phyloP scores from a whole-genome alignment of 2,797 vertebrate genomes.

The Chromobotia macracanthus region DNA sequence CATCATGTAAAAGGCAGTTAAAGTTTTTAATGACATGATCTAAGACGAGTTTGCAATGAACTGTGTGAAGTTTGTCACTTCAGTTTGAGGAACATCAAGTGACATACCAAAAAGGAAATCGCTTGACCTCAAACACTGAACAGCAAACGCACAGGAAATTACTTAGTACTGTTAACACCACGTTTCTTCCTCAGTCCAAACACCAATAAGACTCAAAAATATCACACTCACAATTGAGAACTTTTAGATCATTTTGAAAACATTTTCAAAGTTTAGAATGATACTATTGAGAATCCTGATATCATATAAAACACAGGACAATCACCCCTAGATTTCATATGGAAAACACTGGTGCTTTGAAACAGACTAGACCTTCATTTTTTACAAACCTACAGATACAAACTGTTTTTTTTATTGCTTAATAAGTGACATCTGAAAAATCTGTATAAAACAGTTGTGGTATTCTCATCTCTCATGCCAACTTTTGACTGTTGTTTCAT shows the following conservation, averaged over 20 bases:
- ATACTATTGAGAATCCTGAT: neutral
- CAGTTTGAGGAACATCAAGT: slow-evolving; percentile 62
- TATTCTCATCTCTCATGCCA: no score
- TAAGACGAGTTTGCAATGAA: slow-evolving; percentile 43
- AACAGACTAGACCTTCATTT: no score
- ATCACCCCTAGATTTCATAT: neutral
- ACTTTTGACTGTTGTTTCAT: neutral
- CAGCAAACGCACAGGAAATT: slow-evolving; percentile 63
- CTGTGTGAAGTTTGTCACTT: slow-evolving; percentile 55
- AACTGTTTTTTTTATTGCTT: neutral
- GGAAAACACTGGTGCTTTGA: neutral
- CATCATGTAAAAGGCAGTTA: slow-evolving; percentile 45
- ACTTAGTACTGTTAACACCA: slow-evolving; percentile 59
- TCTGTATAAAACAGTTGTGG: no score
- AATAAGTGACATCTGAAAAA: neutral
- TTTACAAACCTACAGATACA: no score
- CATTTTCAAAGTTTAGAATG: neutral
- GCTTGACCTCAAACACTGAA: slow-evolving; percentile 63
- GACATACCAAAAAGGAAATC: slow-evolving; percentile 64
- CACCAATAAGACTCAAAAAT: slow-evolving; percentile 23
- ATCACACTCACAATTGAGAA: neutral
- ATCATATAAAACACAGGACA: neutral
- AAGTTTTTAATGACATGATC: slow-evolving; percentile 16
- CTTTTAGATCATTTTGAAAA: no score
- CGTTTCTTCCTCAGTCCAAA: slow-evolving; percentile 43